phyloP scores from a whole-genome alignment of 2,888 invertebrate species.

The Pristionchus exspectatus region DNA sequence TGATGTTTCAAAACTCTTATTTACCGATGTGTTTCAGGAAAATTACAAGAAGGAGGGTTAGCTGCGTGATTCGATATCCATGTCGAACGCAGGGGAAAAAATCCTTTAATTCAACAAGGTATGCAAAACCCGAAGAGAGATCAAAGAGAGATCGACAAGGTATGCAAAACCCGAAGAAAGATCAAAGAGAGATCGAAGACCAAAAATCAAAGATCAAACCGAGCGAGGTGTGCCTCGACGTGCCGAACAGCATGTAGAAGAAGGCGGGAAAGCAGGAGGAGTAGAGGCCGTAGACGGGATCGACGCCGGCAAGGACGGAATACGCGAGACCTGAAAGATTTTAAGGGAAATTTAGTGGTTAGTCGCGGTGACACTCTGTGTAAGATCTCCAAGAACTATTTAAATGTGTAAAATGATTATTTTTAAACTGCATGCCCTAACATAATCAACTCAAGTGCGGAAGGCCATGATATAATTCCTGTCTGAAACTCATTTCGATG shows the following conservation, averaged over 20 bases:
- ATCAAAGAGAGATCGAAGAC: not conserved
- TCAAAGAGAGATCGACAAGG: too few relatives aligned
- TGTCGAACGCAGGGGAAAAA: too few relatives aligned
- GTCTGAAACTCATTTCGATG: too few relatives aligned
- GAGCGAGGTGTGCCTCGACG: constrained; percentile 53
- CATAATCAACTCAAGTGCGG: too few relatives aligned
- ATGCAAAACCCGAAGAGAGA: constrained; percentile 49
- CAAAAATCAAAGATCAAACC: constrained; percentile 30
- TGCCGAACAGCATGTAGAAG: constrained; percentile 58
- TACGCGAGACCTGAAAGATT: constrained; percentile 44
- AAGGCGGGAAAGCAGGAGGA: constrained; percentile 56
- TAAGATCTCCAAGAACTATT: not conserved
- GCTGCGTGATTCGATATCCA: too few relatives aligned
- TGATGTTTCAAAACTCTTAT: too few relatives aligned
- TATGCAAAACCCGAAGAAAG: constrained; percentile 48
- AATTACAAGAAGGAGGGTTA: too few relatives aligned
- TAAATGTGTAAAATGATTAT: not conserved
- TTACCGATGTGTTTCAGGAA: too few relatives aligned
- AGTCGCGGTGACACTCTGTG: not conserved
- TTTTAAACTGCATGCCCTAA: not conserved
- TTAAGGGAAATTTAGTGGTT: not conserved
- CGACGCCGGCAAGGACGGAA: constrained; percentile 5
- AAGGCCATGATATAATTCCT: too few relatives aligned
- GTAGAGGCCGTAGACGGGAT: constrained; percentile 56
- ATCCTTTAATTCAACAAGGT: too few relatives aligned